A percentile compares a stretch with the other conserved stretches of the same genome.
Conservation (phyloP, 2,888 invertebrate species). For the Seladonia tumulorum region DNA sequence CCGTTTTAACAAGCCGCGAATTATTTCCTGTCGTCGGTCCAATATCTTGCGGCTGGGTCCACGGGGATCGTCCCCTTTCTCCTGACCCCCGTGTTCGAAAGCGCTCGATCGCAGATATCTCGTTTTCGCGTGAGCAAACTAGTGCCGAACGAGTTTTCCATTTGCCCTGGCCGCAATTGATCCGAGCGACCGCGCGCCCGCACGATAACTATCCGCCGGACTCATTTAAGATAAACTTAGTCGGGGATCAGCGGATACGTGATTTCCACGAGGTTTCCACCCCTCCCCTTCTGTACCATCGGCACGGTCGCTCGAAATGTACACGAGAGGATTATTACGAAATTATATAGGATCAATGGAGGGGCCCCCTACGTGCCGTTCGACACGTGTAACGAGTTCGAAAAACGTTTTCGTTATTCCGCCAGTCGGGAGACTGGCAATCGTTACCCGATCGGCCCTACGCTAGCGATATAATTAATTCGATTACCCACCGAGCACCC, state of each 20-base stretch:
- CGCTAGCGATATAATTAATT: constrained; percentile 59
- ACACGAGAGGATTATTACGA: constrained; percentile 78
- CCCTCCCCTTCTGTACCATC: background rate
- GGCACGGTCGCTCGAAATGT: constrained; percentile 55
- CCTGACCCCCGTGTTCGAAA: constrained; percentile 19
- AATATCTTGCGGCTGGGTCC: constrained; percentile 31
- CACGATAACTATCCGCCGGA: constrained; percentile 60
- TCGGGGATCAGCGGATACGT: constrained; percentile 73
- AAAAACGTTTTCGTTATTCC: constrained; percentile 65
- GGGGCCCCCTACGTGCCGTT: constrained; percentile 59
- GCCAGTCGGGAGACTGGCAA: constrained; percentile 43
- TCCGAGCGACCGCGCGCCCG: constrained; percentile 45
- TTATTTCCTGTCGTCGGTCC: constrained; percentile 48
- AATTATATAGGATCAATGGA: constrained; percentile 75
- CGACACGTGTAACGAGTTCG: constrained; percentile 54
- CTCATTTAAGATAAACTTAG: constrained; percentile 75
- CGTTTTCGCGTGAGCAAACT: constrained; percentile 55
- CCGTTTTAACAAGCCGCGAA: constrained; percentile 49
- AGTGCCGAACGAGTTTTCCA: constrained; percentile 62
- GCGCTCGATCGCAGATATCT: constrained; percentile 50
- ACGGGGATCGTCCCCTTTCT: background rate
- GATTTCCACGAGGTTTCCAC: constrained; percentile 72
- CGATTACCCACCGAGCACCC: constrained; percentile 50
- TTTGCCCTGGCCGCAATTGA: constrained; percentile 61
- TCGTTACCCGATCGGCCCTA: constrained; percentile 8